Base-by-base conservation (phyloP, 2,888 invertebrate genomes). In the Eledona agricola region DNA sequence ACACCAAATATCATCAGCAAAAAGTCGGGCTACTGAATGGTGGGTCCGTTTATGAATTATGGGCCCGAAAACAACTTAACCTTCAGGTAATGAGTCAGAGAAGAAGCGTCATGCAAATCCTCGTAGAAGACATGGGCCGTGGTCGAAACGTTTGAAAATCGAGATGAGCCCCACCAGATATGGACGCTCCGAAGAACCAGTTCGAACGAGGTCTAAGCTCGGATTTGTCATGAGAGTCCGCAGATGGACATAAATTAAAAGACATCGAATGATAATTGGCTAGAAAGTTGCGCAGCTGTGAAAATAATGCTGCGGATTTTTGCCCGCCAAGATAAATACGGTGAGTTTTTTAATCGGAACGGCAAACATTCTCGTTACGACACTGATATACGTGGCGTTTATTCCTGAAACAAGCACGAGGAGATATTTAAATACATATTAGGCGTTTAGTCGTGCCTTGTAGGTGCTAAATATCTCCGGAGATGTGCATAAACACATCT, bases 381-480 rank as follows among this genome's bases (percentile, higher is more conserved):
- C 49, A 53, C 49, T 55, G 50, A 55, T 55, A 37, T 55, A 55
- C 37, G 50, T 20, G 15, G 34, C 49, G 23, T 42, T 42, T 19
- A 37, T 42, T 43, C 35, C 42, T 42, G 43, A 42, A 51, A 55
- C 52, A 45, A 50, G 53, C 55, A 49, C 50, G 49, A 46, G 53
- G 11, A 35, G 46, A 47, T 46, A 55, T 53, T 58, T 55, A 51
- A 58, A 58, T 58, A 55, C 55, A 35, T 45, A 58, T 55, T 55
- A 55, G 55, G 58, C 40, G 51, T 55, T 55, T 50, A 52, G 46
- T 51, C 28, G 32, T 25, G 16, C 11, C 40, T 40, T 49, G 57
- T 57, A 52, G 55, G 58, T 52, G 58, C 47, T 58, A 58, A 58
- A 58, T 55, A 58, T 58, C 52, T 16, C 22, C 40, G 28, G 20